Percentiles rank a stretch among this genome's conserved stretches.
These are phyloP conservation scores for Stictonetta naevosa DNA, from an alignment of 2,113 vertebrate genomes.

Conservation along the genomic window DNA sequence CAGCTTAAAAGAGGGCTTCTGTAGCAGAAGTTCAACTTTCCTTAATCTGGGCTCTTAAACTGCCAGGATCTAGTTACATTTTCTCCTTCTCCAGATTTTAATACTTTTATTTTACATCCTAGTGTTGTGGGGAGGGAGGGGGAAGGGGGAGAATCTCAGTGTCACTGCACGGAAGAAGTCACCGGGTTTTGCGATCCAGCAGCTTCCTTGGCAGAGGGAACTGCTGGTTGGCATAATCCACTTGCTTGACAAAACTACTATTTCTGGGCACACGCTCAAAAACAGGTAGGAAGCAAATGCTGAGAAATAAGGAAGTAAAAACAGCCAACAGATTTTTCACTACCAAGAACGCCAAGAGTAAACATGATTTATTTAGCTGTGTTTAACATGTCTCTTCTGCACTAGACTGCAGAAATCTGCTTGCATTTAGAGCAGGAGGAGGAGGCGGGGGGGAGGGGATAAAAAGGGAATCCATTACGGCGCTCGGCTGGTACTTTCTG, in stretches of 20 bases:
- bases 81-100: slow-evolving; percentile 46
- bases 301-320: slow-evolving; percentile 86
- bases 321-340: slow-evolving; percentile 83
- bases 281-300: slow-evolving; percentile 90
- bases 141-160: slow-evolving; percentile 56
- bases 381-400: slow-evolving; percentile 76
- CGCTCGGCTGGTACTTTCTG: slow-evolving; percentile 48
- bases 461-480: slow-evolving; percentile 46
- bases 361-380: slow-evolving; percentile 86
- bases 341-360: slow-evolving; percentile 81
- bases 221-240: slow-evolving; percentile 82
- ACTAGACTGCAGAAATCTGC: slow-evolving; percentile 71
- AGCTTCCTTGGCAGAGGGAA: slow-evolving; percentile 81
- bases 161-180: slow-evolving; percentile 77
- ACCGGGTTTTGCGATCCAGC: slow-evolving; percentile 81
- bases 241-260: slow-evolving; percentile 86
- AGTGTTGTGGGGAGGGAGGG: neutral
- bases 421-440: slow-evolving; percentile 68
- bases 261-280: slow-evolving; percentile 89
- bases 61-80: slow-evolving; percentile 10
- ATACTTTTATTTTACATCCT: slow-evolving; percentile 67
- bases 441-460: neutral
- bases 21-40: slow-evolving; percentile 43
- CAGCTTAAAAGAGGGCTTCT: slow-evolving; percentile 5
- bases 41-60: slow-evolving; percentile 10